phyloP scores from a whole-genome alignment of 2,888 invertebrate genomes.

The Amiota mariae region DNA sequence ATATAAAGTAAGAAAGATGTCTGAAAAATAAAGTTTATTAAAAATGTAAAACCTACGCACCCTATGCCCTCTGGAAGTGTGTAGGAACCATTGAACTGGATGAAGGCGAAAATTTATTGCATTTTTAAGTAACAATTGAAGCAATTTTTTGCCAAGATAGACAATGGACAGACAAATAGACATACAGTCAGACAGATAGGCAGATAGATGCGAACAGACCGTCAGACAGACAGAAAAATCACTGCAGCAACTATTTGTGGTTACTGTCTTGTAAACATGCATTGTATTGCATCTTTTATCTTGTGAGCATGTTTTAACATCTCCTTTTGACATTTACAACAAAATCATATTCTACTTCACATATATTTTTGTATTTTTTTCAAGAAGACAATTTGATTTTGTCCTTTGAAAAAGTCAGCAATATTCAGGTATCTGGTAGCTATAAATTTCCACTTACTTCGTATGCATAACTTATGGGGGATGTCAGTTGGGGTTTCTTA shows the following conservation, averaged over 20 bases:
- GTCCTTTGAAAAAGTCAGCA: conserved; percentile 4
- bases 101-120: conserved; percentile 47
- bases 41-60: conserved; percentile 21
- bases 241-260: background rate
- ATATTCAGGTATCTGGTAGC: conserved; percentile 21
- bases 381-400: background rate
- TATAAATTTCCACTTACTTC: conserved; percentile 21
- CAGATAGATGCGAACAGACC: too few relatives aligned
- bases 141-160: conserved; percentile 25
- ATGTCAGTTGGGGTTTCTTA: conserved; percentile 21
- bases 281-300: background rate
- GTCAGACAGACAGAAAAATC: background rate
- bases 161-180: background rate
- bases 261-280: background rate
- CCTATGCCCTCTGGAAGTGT: background rate
- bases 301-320: conserved; percentile 24
- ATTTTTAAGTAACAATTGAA: conserved; percentile 39
- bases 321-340: conserved; percentile 28
- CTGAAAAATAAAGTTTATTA: too few relatives aligned
- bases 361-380: too few relatives aligned
- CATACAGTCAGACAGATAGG: background rate
- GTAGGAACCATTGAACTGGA: too few relatives aligned
- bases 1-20: background rate
- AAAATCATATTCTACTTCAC: conserved; percentile 13
- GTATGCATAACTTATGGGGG: conserved; percentile 27